Percentiles rank a stretch among this genome's conserved stretches.
These are phyloP conservation scores for Neodiprion lecontei DNA, from an alignment of 1,140 invertebrate genomes.

Conservation along the genomic window DNA sequence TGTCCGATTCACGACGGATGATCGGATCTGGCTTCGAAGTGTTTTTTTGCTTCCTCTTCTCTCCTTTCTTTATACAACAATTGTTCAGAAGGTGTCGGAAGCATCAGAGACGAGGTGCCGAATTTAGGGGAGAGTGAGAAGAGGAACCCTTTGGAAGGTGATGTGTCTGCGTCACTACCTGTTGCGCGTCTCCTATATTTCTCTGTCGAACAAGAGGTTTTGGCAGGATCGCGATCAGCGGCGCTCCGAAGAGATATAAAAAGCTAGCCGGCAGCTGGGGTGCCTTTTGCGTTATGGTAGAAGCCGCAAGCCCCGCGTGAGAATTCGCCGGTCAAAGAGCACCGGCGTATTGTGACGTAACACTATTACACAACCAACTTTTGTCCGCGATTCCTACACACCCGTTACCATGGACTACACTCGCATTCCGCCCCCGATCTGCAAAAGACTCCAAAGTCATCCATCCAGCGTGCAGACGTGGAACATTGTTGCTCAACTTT, in stretches of 20 bases:
- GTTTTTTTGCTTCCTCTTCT: no score
- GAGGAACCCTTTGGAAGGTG: constrained; percentile 41
- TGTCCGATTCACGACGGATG: no score
- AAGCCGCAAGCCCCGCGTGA: constrained; percentile 43
- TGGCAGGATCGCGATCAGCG: neutral
- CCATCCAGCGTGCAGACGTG: neutral
- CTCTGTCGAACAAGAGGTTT: no score
- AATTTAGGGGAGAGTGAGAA: no score
- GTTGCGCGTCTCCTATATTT: constrained; percentile 32
- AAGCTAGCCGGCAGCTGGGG: constrained; percentile 10
- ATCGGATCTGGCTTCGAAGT: no score
- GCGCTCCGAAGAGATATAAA: constrained; percentile 25
- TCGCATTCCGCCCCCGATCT: neutral
- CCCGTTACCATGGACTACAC: neutral
- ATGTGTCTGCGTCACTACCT: constrained; percentile 35
- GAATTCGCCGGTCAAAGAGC: constrained; percentile 46
- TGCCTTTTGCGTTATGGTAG: constrained; percentile 22
- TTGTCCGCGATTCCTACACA: constrained; percentile 28
- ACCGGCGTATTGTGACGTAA: constrained; percentile 46
- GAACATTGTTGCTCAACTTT: neutral
- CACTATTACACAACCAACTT: constrained; percentile 51
- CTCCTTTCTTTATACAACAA: no score
- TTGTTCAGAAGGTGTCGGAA: no score
- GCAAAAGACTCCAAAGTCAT: neutral
- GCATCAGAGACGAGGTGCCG: no score